Base-by-base conservation (phyloP, 2,797 vertebrate genomes). In the Babyrousa celebensis region DNA sequence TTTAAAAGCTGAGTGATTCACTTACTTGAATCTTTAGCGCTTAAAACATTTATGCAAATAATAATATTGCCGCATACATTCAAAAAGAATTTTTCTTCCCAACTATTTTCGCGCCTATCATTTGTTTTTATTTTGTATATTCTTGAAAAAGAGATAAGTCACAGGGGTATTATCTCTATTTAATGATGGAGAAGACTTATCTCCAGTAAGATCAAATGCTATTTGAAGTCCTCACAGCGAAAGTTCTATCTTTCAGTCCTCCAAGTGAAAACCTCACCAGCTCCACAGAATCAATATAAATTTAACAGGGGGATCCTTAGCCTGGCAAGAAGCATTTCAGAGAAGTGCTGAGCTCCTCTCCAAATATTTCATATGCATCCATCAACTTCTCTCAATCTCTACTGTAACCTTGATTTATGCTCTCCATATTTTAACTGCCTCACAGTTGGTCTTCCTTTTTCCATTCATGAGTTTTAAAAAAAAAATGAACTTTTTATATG, bases 11-110 rank as follows among this genome's bases (percentile, higher is more conserved):
- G 63, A 84, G 52, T 71, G 56, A 18, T 23, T 12, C 78, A 74
- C 5, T 88, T 72, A 84, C 21, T 71, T 85, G 77, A 54, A 84
- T 89, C 56, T 16, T 89, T 70, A 92, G 21, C 17, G 89, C 54
- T 63, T 58, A 78, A 89, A 93, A 62, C 0, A 11, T 58, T 96
- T 94, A 52, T 93, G 52, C 70, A 96, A 96, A 85, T 86, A 96
- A 82, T 29, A 56, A 88, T 48, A 89, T 36, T 88, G 62, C 18
- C 40, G 95, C 75, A 29, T 6, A 62, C 8, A 79, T 62, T 54
- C 16, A 25, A 74, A 94, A 23, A 70, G 25, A 75, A 74, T 74
- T 75, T 83, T 96, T 86, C 40, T 71, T 94, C 88, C 85, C 43
- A 89, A 54, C 27, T 29, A 40, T 84, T 80, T 90, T 92, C 52